Base-by-base conservation (phyloP, 2,113 vertebrate genomes). In the Butastur rufipennis region DNA sequence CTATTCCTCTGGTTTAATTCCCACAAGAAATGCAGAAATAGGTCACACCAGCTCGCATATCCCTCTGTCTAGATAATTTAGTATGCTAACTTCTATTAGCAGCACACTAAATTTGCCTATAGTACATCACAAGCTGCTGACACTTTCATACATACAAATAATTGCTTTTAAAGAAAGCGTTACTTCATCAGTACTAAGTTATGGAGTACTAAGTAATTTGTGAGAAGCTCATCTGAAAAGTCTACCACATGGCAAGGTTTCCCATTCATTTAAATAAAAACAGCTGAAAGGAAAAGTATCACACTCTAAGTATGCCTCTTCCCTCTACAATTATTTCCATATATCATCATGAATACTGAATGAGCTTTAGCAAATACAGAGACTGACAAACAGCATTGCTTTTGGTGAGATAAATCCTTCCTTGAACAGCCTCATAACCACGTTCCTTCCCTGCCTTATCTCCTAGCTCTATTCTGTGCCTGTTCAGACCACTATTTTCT, bases 1-100 rank as follows among this genome's bases (percentile, higher is more conserved):
- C 58, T 68, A 25, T 43, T 95, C 55, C 53, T 89, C 61, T 86
- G 61, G 73, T 73, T 84, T 95, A 96, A 97, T 97, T 97, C 91
- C 98, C 95, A 47, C 77, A 87, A 84, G 91, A 94, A 92, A 96
- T 62, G 89, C 90, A 97, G 93, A 97, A 97, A 96, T 90, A 96
- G 94, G 95, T 97, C 94, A 91, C 68, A 86, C 32, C 88, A 88
- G 63, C 87, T 94, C 18, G 6, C 81, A 45, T 8, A 55, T 38
- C 9, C 23, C 42, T 67, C 71, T 82, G 68, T 32, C 81, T 82
- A 17, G 13, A 26, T 95, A 87, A 97, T 71, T 95, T 18, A 53
- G 48, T 72, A 38, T 43, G 52, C 34, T 96, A 86, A 93, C 34
- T 85, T 55, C 79, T 86, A 74, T 91, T 82, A 95, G 95, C 47